Conservation (phyloP, 2,888 invertebrate genomes). For the Unio pictorum region DNA sequence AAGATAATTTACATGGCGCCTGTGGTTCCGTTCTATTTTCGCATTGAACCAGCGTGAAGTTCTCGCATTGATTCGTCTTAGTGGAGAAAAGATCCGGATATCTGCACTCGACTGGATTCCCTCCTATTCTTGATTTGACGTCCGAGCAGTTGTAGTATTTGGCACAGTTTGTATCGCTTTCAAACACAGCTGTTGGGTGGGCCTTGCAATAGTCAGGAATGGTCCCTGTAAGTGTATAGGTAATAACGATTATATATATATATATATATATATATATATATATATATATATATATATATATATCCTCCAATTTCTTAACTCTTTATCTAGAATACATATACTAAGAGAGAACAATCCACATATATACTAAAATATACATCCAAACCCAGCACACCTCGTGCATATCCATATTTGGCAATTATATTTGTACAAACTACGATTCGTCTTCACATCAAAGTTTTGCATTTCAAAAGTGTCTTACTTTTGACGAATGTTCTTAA, state of each 20-base stretch:
- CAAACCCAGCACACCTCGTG: too few species aligned
- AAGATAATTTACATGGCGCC: constrained; percentile 33
- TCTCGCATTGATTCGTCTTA: constrained; percentile 21
- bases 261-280: too few species aligned
- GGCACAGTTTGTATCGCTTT: constrained; percentile 33
- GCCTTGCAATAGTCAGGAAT: constrained; percentile 25
- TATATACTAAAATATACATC: too few species aligned
- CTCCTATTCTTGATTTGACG: constrained; percentile 8
- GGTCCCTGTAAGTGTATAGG: constrained; percentile 7
- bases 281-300: too few species aligned
- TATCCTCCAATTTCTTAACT: too few species aligned
- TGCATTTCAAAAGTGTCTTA: constrained; percentile 3
- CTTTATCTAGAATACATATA: too few species aligned
- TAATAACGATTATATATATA: background rate
- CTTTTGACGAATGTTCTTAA: constrained; percentile 3
- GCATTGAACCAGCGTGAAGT: constrained; percentile 31
- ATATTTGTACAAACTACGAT: too few species aligned
- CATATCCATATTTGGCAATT: too few species aligned
- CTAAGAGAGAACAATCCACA: too few species aligned
- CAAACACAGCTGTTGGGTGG: constrained; percentile 19
- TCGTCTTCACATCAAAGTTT: too few species aligned
- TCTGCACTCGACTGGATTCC: constrained; percentile 22
- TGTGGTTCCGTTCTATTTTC: constrained; percentile 28
- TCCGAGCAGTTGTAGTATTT: constrained; percentile 40
- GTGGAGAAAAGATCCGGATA: constrained; percentile 40